These are phyloP conservation scores for Leguminivora glycinivorella DNA, from an alignment of 1,140 invertebrate genomes.

Conservation along the genomic window DNA sequence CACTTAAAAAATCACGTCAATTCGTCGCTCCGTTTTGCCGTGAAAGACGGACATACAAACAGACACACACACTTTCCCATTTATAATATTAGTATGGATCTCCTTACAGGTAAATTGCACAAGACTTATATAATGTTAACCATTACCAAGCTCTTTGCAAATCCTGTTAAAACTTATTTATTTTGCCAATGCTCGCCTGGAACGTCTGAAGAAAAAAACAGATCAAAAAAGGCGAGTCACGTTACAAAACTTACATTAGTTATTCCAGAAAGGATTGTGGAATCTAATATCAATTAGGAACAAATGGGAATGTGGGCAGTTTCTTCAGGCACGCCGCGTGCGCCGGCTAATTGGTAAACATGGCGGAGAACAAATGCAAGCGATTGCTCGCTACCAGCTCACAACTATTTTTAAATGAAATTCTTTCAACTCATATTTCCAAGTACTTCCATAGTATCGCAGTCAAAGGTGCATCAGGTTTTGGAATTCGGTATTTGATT, in stretches of 20 bases:
- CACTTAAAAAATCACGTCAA: too few relatives aligned
- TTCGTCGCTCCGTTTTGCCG: too few relatives aligned
- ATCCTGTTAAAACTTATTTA: background rate
- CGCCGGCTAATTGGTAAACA: slow-evolving; percentile 68
- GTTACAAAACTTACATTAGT: slow-evolving; percentile 37
- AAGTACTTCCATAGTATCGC: slow-evolving; percentile 53
- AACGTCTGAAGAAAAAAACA: background rate
- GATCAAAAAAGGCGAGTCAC: background rate
- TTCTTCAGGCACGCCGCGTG: slow-evolving; percentile 48
- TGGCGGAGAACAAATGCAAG: slow-evolving; percentile 49
- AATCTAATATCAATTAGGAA: slow-evolving; percentile 57
- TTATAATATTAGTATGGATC: too few relatives aligned
- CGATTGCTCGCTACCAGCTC: slow-evolving; percentile 47
- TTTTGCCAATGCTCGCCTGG: background rate
- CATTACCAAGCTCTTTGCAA: too few relatives aligned
- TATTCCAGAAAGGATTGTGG: slow-evolving; percentile 42
- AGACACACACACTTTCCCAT: too few relatives aligned
- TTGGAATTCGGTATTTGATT: slow-evolving; percentile 68
- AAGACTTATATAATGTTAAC: too few relatives aligned
- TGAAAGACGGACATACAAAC: too few relatives aligned
- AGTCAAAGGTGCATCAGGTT: slow-evolving; percentile 48
- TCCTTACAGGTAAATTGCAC: too few relatives aligned
- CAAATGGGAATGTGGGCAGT: slow-evolving; percentile 48
- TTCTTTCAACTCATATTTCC: slow-evolving; percentile 68
- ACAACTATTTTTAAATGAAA: slow-evolving; percentile 72